Conservation (phyloP, 2,888 invertebrate species). For the Oxystoma pomonae region DNA sequence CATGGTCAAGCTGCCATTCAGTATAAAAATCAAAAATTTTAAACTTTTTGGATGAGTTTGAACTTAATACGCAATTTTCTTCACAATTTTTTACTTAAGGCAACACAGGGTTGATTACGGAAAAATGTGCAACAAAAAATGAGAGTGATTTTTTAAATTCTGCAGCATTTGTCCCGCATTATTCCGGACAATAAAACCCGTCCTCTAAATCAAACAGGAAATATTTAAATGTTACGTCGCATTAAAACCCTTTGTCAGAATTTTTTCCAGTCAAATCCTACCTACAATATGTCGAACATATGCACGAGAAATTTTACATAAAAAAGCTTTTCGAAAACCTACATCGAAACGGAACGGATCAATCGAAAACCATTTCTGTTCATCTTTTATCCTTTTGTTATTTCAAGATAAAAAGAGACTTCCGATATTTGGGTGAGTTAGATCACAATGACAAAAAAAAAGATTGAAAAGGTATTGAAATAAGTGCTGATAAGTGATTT, state of each 20-base stretch:
- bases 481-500: not conserved
- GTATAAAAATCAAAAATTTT: too few relatives aligned
- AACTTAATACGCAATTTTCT: too few relatives aligned
- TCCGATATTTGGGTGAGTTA: too few relatives aligned
- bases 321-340: conserved; percentile 11
- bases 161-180: not conserved
- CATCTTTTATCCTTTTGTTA: not conserved
- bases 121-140: too few relatives aligned
- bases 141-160: not conserved
- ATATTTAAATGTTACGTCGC: not conserved
- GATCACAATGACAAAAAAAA: too few relatives aligned
- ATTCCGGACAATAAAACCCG: not conserved
- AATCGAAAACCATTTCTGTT: not conserved
- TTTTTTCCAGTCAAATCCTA: conserved; percentile 27
- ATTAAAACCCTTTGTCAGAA: not conserved
- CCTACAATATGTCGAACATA: conserved; percentile 21
- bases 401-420: not conserved
- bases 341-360: not conserved
- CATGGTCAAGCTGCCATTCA: too few relatives aligned
- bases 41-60: too few relatives aligned
- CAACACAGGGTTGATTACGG: too few relatives aligned
- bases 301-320: conserved; percentile 21
- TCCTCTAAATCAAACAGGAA: not conserved
- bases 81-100: too few relatives aligned
- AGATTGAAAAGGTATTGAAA: too few relatives aligned